A percentile compares a stretch with the other conserved stretches of the same genome.
phyloP scores from a whole-genome alignment of 1,140 invertebrate genomes.

The Bicyclus anynana region DNA sequence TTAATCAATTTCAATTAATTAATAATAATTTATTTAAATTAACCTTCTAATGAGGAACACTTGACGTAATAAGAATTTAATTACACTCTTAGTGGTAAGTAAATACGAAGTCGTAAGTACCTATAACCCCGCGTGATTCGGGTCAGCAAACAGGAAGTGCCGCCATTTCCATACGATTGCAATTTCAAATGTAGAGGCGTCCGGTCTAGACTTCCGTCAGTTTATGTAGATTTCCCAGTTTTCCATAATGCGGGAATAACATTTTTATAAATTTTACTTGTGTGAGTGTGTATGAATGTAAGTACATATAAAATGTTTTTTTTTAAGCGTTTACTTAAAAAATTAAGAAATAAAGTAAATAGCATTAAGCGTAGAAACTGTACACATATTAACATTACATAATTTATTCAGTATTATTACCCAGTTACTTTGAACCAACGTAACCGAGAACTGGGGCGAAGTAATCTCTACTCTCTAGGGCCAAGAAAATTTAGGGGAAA shows the following conservation, averaged over 20 bases:
- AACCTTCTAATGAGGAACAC: neutral
- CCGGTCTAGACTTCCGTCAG: slow-evolving; percentile 45
- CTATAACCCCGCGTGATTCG: slow-evolving; percentile 32
- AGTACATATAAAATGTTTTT: too few relatives aligned
- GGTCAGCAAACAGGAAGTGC: slow-evolving; percentile 54
- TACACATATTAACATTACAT: too few relatives aligned
- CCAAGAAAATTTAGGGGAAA: too few relatives aligned
- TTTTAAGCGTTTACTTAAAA: too few relatives aligned
- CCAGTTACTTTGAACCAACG: too few relatives aligned
- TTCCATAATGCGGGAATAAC: slow-evolving; percentile 4
- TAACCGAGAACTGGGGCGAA: too few relatives aligned
- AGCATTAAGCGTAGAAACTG: too few relatives aligned
- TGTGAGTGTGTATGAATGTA: too few relatives aligned
- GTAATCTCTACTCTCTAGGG: too few relatives aligned
- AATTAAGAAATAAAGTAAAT: too few relatives aligned
- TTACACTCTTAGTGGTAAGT: neutral
- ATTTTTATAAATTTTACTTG: slow-evolving; percentile 1
- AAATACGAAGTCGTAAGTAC: too few relatives aligned
- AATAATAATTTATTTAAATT: neutral
- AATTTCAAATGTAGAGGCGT: slow-evolving; percentile 51
- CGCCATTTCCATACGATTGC: slow-evolving; percentile 55
- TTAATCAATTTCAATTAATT: neutral
- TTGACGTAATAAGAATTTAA: neutral
- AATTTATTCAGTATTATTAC: too few relatives aligned
- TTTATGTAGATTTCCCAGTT: slow-evolving; percentile 27